phyloP scores from a whole-genome alignment of 2,888 invertebrate genomes.

The Ernsta delagoae region DNA sequence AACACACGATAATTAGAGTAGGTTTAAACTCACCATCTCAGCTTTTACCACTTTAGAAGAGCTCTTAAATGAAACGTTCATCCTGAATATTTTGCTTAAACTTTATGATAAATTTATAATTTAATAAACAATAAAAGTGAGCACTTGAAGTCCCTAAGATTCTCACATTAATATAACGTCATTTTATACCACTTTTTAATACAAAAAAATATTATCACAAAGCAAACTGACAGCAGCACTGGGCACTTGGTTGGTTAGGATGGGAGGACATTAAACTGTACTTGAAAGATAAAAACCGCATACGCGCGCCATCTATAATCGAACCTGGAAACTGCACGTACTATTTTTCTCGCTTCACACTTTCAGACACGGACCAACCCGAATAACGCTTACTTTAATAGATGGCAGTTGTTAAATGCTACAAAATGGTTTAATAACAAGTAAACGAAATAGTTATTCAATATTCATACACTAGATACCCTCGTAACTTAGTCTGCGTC shows the following conservation, averaged over 20 bases:
- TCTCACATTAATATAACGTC: not conserved
- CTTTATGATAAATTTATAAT: not conserved
- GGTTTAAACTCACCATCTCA: constrained; percentile 53
- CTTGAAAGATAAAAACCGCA: constrained; percentile 31
- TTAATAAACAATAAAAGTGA: constrained; percentile 41
- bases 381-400: no score
- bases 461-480: no score
- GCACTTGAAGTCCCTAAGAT: not conserved
- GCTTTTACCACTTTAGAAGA: constrained; percentile 50
- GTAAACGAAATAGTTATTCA: no score
- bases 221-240: constrained; percentile 36
- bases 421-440: no score
- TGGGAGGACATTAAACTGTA: constrained; percentile 50
- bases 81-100: constrained; percentile 41
- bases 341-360: no score
- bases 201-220: constrained; percentile 61
- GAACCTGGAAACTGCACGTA: not conserved
- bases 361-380: no score
- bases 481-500: no score
- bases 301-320: constrained; percentile 59
- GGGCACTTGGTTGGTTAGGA: constrained; percentile 49
- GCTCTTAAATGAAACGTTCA: constrained; percentile 41
- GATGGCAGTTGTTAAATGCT: no score
- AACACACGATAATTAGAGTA: not conserved
- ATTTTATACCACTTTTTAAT: constrained; percentile 39